Evolutionary conservation across 2,113 vertebrate species (phyloP), one percentile per base, ranked within the genome.

Genomic region (Brachyhypopomus gauderio): DNA sequence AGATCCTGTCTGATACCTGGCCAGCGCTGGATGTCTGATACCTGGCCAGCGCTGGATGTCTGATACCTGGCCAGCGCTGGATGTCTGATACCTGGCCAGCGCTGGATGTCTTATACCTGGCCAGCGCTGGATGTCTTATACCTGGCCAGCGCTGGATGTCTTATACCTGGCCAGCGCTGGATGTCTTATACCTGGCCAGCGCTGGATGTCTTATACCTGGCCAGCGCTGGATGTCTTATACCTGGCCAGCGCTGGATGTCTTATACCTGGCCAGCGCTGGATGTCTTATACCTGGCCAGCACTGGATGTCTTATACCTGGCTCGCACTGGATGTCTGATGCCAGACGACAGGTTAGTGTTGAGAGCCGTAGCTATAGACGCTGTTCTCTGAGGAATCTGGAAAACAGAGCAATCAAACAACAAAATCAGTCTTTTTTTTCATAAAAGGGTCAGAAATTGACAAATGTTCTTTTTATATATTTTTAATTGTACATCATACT

Each of bases 381-480:
- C 95, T 0, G 96, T 97, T 87, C 96, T 93, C 89, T 96, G 96
- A 45, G 96, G 96, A 86, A 97, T 95, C 96, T 97, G 78, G 36
- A 16, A 70, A 63, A 79, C 8, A 78, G 12, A 79, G 5, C 19
- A 30, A 63, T n/a, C 3, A 64, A 27, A 60, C 19, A n/a, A 20
- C 19, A n/a, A n/a, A n/a, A n/a, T n/a, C 56, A 73, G 2, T 41
- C 0, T 38, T 70, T 70, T 20, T 36, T 14, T 19, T 75, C 2
- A 5, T 22, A 34, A 52, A 20, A 8, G 5, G 38, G 9, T 48
- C 9, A 11, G 45, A 9, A 48, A 48, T 14, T 52, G 45, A 52
- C 45, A 52, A 52, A 14, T 52, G 30, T 30, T 30, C n/a, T n/a
- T n/a, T n/a, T n/a, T n/a, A n/a, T n/a, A n/a, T n/a, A n/a, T n/a